Base-by-base conservation (phyloP, 1,140 invertebrate genomes). In the Bombyx mandarina region DNA sequence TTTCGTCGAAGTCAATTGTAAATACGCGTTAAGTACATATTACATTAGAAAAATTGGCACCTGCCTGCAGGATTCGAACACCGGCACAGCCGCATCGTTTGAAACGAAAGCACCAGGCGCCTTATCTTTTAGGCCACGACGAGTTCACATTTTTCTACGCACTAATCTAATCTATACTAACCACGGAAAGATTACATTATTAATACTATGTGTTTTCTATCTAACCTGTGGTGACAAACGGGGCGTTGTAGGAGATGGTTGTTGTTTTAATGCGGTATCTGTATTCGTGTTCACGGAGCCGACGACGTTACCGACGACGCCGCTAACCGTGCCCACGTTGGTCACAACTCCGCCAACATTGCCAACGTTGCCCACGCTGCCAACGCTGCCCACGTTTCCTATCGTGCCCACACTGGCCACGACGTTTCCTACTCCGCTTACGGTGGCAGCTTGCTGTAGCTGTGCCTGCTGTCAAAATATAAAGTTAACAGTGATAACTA, bases 191-290 rank as follows among this genome's bases (percentile, higher is more conserved):
- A 3, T 35, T 35, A 35, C 26, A 5, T 35, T 35, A 35, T 35
- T 5, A 35, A 47, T 47, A 47, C 1, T 47, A 7, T 47, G 45
- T 47, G n/a, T 7, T 58, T 54, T 54, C 12, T 18, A 18, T 50
- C 51, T 42, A 54, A 82, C 79, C 68, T 85, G 79, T 48, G 82
- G 77, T 3, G 77, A 79, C 22, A 79, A 61, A 9, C 79, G 62
- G 10, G 82, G 79, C 26, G 79, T 83, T 9, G 73, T 76, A 7
- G 79, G 79, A 26, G 78, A 82, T 4, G 79, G 79, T 61, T 82
- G 75, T 49, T 82, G 79, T 55, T 83, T 83, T 4, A 79, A 45
- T 0, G 69, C 69, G 10, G 64, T 62, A n/a, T 78, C 77, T 6
- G 69, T 64, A 1, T 72, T 60, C 9, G 75, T 8, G 71, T 63